A percentile compares a stretch with the other conserved stretches of the same genome.
Conservation (phyloP, 2,797 vertebrate species). For the Cryptoprocta ferox region DNA sequence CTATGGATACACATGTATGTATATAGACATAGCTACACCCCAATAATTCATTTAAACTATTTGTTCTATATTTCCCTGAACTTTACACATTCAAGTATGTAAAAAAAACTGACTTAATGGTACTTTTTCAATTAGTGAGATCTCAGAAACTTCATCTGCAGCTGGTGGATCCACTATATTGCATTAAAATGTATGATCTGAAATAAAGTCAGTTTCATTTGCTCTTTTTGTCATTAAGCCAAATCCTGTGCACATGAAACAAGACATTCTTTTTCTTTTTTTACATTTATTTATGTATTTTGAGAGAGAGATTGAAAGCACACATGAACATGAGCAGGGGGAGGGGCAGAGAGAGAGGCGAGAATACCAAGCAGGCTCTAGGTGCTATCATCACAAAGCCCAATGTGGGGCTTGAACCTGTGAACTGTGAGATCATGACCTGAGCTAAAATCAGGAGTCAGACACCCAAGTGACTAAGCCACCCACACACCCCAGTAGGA, state of each 20-base stretch:
- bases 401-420: too few species aligned
- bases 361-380: too few species aligned
- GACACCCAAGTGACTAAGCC: too few species aligned
- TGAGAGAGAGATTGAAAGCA: too few species aligned
- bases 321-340: too few species aligned
- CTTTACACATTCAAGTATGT: background rate
- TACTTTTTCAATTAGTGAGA: conserved; percentile 10
- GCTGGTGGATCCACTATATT: background rate
- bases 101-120: background rate
- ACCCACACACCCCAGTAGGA: background rate
- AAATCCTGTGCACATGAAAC: background rate
- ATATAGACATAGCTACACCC: background rate
- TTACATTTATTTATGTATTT: too few species aligned
- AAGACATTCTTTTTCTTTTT: background rate
- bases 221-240: background rate
- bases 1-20: background rate
- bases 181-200: conserved; percentile 9
- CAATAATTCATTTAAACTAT: background rate
- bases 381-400: too few species aligned
- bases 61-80: background rate
- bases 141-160: background rate
- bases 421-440: too few species aligned
- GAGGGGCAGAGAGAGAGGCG: too few species aligned
- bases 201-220: background rate
- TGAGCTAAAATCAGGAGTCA: too few species aligned